Conservation (phyloP, 35 echinoderm and acorn worm species). For the Ptychodera flava region DNA sequence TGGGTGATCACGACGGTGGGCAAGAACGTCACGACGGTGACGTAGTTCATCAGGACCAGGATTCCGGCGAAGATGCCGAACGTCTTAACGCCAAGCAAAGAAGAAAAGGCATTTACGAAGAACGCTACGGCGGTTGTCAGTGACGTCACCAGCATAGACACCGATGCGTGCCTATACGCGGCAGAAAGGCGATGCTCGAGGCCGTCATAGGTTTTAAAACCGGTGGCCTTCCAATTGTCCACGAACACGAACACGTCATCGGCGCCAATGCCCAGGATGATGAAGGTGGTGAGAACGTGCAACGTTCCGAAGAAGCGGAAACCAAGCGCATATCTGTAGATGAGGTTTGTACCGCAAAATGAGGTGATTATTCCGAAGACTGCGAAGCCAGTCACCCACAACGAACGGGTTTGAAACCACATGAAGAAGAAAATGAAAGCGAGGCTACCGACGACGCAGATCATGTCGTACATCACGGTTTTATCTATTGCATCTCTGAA, state of each 20-base stretch:
- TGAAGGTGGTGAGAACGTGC: constrained; percentile 5
- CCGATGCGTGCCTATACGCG: neutral
- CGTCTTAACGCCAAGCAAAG: neutral
- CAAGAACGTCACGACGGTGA: neutral
- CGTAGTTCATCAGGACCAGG: neutral
- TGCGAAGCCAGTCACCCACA: constrained; percentile 8
- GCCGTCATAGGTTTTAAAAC: neutral
- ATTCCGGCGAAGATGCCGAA: neutral
- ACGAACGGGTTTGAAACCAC: constrained; percentile 11
- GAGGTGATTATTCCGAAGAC: constrained; percentile 10
- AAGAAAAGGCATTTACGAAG: constrained; percentile 5
- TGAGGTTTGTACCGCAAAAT: neutral
- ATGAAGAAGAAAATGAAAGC: constrained; percentile 4
- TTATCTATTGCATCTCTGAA: neutral
- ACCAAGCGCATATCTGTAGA: neutral
- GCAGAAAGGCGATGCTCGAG: constrained; percentile 5
- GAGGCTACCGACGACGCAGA: constrained; percentile 1
- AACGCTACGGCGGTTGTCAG: constrained; percentile 4
- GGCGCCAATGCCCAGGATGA: constrained; percentile 5
- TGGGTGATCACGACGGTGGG: constrained; percentile 4
- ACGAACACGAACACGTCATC: constrained; percentile 11
- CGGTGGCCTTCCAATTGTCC: constrained; percentile 2
- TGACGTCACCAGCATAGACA: neutral
- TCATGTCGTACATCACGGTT: neutral
- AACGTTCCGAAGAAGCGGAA: constrained; percentile 8